Evolutionary conservation across 2,113 vertebrate genomes (phyloP).

Genomic region (Epinephelus moara): DNA sequence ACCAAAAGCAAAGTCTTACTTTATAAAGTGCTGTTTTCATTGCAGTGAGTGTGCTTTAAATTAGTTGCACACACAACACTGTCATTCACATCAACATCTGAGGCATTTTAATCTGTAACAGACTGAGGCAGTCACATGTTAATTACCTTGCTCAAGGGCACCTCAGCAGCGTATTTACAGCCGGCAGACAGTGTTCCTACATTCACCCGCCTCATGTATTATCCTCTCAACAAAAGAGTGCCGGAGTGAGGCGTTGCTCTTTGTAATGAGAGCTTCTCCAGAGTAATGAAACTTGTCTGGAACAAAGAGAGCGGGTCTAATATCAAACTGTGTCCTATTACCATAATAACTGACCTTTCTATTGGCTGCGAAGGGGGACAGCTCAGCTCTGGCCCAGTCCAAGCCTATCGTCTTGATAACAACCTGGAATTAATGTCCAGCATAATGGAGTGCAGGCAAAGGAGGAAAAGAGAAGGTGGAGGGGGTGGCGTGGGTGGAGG

Average conservation of each 20-base stretch:
- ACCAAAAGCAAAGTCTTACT: neutral
- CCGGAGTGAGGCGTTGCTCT: constrained; percentile 38
- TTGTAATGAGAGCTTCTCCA: constrained; percentile 67
- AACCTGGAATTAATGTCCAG: constrained; percentile 65
- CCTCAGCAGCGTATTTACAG: constrained; percentile 54
- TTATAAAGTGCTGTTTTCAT: neutral
- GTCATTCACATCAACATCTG: neutral
- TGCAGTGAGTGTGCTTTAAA: neutral
- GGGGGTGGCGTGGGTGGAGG: constrained; percentile 40
- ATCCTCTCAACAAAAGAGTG: constrained; percentile 62
- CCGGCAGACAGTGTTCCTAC: constrained; percentile 38
- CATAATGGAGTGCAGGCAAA: constrained; percentile 50
- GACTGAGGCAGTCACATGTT: constrained; percentile 15
- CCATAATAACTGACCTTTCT: constrained; percentile 74
- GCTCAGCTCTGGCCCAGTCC: constrained; percentile 42
- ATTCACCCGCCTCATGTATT: constrained; percentile 48
- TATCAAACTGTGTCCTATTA: constrained; percentile 74
- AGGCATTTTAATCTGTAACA: neutral
- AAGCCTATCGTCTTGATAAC: constrained; percentile 54
- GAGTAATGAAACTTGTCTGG: constrained; percentile 74
- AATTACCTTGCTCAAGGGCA: constrained; percentile 62
- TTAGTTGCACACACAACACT: neutral
- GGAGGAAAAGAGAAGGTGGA: constrained; percentile 18
- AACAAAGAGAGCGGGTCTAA: constrained; percentile 68
- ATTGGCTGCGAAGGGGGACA: constrained; percentile 58